Evolutionary conservation across 2,113 vertebrate species (phyloP).

Genomic region (Cranoglanis bouderius): DNA sequence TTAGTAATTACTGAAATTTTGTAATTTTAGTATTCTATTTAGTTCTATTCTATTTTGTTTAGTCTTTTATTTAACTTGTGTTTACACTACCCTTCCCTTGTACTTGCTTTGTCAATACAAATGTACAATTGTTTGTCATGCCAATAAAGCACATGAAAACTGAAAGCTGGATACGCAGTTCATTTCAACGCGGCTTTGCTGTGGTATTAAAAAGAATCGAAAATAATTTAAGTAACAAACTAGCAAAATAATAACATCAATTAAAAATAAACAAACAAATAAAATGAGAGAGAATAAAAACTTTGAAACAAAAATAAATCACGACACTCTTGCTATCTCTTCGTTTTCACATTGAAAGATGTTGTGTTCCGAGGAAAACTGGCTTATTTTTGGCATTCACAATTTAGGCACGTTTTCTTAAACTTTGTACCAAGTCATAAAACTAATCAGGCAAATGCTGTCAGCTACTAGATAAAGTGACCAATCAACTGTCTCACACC

Average conservation of each 20-base stretch:
- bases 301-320: background rate
- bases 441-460: background rate
- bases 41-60: no score
- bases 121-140: no score
- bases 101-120: no score
- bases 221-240: background rate
- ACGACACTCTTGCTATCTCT: background rate
- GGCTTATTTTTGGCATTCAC: background rate
- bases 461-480: background rate
- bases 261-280: background rate
- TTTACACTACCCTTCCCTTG: no score
- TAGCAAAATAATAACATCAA: background rate
- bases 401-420: background rate
- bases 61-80: no score
- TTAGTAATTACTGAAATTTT: no score
- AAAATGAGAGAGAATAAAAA: no score
- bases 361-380: background rate
- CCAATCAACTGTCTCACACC: background rate
- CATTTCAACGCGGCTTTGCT: background rate
- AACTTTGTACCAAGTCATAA: background rate
- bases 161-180: background rate
- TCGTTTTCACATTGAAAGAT: background rate
- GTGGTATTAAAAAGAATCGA: background rate
- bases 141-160: no score
- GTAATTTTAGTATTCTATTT: no score